Percentiles rank a stretch among this genome's conserved stretches.
Evolutionary conservation across 2,113 vertebrate genomes (phyloP).

Genomic region (Dasyurus viverrinus): DNA sequence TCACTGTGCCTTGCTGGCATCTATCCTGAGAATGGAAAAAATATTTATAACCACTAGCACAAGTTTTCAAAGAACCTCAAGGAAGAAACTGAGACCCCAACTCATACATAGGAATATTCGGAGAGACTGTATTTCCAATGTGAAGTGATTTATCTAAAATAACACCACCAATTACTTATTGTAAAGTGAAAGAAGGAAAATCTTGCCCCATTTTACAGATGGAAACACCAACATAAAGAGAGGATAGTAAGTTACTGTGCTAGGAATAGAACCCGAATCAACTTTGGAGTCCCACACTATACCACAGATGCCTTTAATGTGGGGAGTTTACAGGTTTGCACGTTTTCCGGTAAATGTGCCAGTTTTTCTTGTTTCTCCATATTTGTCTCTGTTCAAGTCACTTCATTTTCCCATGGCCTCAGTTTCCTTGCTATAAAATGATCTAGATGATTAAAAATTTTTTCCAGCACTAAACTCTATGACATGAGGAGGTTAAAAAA

Average conservation of each 20-base stretch:
- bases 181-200: slow-evolving; percentile 22
- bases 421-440: background rate
- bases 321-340: background rate
- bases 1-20: background rate
- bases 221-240: background rate
- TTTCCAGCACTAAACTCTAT: background rate
- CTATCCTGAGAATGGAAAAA: background rate
- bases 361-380: background rate
- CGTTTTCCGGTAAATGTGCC: background rate
- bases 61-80: background rate
- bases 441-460: background rate
- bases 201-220: background rate
- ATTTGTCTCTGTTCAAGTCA: background rate
- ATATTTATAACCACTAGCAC: background rate
- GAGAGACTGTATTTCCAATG: background rate
- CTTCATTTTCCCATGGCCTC: background rate
- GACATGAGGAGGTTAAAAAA: background rate
- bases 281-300: slow-evolving; percentile 15
- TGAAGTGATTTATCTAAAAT: background rate
- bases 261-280: background rate
- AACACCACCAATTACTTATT: background rate
- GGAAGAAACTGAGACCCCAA: background rate
- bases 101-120: background rate
- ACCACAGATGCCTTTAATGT: slow-evolving; percentile 36
- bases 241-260: background rate